A percentile compares a stretch with the other conserved stretches of the same genome.
These are phyloP conservation scores for Athrips mouffetella DNA, from an alignment of 2,888 invertebrate genomes.

Conservation along the genomic window DNA sequence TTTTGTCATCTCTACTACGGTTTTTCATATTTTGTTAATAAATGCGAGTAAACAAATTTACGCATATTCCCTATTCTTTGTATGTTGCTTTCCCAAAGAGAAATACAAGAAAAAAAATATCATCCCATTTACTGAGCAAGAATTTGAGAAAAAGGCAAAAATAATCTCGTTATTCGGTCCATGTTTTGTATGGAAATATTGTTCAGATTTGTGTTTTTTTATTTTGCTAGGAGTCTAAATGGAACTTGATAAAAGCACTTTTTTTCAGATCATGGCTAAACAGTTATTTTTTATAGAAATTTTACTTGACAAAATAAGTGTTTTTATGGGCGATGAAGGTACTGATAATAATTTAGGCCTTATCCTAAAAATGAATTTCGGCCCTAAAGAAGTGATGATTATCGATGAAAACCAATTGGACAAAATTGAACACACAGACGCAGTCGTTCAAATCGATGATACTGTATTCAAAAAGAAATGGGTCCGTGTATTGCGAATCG, in stretches of 20 bases:
- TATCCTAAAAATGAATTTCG: slow-evolving; percentile 67
- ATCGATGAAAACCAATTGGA: slow-evolving; percentile 68
- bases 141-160: too few relatives aligned
- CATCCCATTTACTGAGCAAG: too few relatives aligned
- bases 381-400: slow-evolving; percentile 68
- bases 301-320: slow-evolving; percentile 72
- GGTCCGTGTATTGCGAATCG: slow-evolving; percentile 60
- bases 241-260: background rate
- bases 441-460: slow-evolving; percentile 53
- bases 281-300: slow-evolving; percentile 78
- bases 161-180: too few relatives aligned
- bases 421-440: slow-evolving; percentile 39
- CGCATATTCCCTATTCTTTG: too few relatives aligned
- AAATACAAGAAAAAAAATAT: too few relatives aligned
- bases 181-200: too few relatives aligned
- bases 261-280: slow-evolving; percentile 66
- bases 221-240: background rate
- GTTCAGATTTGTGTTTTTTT: too few relatives aligned
- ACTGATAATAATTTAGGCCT: slow-evolving; percentile 61
- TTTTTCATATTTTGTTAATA: too few relatives aligned
- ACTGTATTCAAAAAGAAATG: slow-evolving; percentile 48
- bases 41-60: too few relatives aligned
- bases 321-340: slow-evolving; percentile 48
- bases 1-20: too few relatives aligned
- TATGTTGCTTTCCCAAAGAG: too few relatives aligned